Percentiles rank a stretch among this genome's conserved stretches.
Conservation (phyloP, 2,113 vertebrate species). For the Phocoena phocoena region DNA sequence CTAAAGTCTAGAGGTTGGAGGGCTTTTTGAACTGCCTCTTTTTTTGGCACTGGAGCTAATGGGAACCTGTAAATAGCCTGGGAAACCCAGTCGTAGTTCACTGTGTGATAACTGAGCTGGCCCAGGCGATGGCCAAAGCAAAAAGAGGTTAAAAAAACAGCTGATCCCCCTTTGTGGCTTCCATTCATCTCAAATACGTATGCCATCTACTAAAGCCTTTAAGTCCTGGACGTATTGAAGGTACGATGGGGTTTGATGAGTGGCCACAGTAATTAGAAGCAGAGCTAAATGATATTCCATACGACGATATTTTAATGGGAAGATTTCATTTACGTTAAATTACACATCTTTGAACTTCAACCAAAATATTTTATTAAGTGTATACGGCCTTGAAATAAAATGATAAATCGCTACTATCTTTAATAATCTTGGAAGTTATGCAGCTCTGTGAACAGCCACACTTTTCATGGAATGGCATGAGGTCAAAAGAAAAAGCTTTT, state of each 20-base stretch:
- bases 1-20: not conserved
- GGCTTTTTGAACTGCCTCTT: conserved; percentile 27
- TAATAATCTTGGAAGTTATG: conserved; percentile 72
- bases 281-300: conserved; percentile 76
- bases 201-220: conserved; percentile 33
- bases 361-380: conserved; percentile 77
- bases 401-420: conserved; percentile 82
- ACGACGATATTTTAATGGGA: conserved; percentile 74
- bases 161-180: conserved; percentile 36
- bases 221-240: conserved; percentile 25
- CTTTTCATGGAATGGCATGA: conserved; percentile 71
- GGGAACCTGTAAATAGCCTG: conserved; percentile 46
- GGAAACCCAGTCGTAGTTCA: not conserved
- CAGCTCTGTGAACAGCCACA: conserved; percentile 67
- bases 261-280: conserved; percentile 78
- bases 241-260: conserved; percentile 69
- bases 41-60: not conserved
- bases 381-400: conserved; percentile 77
- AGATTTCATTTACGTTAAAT: conserved; percentile 27
- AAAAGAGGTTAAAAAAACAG: conserved; percentile 58
- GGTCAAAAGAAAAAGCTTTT: conserved; percentile 62
- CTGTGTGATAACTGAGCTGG: not conserved
- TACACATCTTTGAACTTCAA: conserved; percentile 71
- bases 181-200: conserved; percentile 39
- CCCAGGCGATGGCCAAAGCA: conserved; percentile 6